These are phyloP conservation scores for Neelides sp. DNA, from an alignment of 1,140 invertebrate species.

Conservation along the genomic window DNA sequence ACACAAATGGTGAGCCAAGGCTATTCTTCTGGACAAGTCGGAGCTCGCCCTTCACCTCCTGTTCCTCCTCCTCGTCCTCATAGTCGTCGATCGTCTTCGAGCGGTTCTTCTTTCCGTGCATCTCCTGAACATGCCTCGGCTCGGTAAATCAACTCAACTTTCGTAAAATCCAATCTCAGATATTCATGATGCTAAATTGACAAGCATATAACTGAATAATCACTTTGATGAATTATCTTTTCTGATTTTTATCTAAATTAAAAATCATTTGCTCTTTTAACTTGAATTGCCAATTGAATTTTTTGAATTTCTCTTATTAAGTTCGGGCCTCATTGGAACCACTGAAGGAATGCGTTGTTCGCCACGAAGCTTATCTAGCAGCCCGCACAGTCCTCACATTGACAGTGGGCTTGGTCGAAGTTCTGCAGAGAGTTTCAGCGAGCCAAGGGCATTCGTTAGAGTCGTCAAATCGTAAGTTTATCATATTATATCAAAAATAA, in stretches of 20 bases:
- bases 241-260: too few species aligned
- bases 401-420: conserved; percentile 27
- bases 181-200: too few species aligned
- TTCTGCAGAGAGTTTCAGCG: conserved; percentile 28
- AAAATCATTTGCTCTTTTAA: too few species aligned
- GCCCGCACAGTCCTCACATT: conserved; percentile 28
- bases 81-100: conserved; percentile 26
- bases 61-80: conserved; percentile 27
- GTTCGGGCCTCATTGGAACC: background rate
- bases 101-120: conserved; percentile 22
- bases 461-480: conserved; percentile 29
- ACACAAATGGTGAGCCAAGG: background rate
- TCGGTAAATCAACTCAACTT: too few species aligned
- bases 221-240: too few species aligned
- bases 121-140: conserved; percentile 21
- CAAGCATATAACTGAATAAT: too few species aligned
- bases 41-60: conserved; percentile 15
- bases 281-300: background rate
- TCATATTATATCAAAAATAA: background rate
- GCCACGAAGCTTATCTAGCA: conserved; percentile 27
- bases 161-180: too few species aligned
- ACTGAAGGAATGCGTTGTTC: conserved; percentile 10
- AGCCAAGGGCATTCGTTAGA: conserved; percentile 28
- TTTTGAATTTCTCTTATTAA: background rate
- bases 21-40: background rate